Base-by-base conservation (phyloP, 2,113 vertebrate genomes). In the Heterocephalus glaber region DNA sequence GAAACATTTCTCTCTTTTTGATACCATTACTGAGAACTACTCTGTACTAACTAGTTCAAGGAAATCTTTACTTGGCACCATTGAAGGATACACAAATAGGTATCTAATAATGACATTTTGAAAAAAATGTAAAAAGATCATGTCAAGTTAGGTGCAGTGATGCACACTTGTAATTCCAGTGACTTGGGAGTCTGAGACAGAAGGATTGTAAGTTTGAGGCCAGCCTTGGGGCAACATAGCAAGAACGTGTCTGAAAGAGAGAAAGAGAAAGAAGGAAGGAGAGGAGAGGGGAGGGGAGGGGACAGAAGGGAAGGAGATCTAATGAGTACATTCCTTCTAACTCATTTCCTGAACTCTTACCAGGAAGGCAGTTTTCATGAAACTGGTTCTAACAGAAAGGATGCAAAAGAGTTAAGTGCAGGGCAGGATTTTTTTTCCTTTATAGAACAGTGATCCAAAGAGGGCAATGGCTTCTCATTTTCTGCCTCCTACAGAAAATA, bases 311-410 rank as follows among this genome's bases (percentile, higher is more conserved):
- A n/a, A n/a, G n/a, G 30, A 38, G 28, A 56, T 7, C 56, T 47
- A 65, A 1, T 56, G 8, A 9, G n/a, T 2, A 10, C 35, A 83
- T 33, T 16, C 10, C 22, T 38, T 41, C 26, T 56, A 61, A 58
- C 17, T 16, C 0, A 7, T 74, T 86, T 90, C 10, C 83, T 41
- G 44, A 88, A 84, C 56, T 44, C 28, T 19, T 63, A 41, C 44
- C 58, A 70, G 38, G 44, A 79, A 56, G n/a, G 80, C 30, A 72
- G 33, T 66, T 52, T 63, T 33, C 35, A 58, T 56, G 61, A 79
- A 93, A 74, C 47, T 54, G 66, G 41, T 70, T 88, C 56, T 60
- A 94, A 92, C 3, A 79, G 60, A 86, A 89, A 93, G 41, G 79
- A 86, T 76, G 26, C 24, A 81, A 54, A 54, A 81, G n/a, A 24